These are phyloP conservation scores for Prunella fulvescens DNA, from an alignment of 2,113 vertebrate genomes.

Conservation along the genomic window DNA sequence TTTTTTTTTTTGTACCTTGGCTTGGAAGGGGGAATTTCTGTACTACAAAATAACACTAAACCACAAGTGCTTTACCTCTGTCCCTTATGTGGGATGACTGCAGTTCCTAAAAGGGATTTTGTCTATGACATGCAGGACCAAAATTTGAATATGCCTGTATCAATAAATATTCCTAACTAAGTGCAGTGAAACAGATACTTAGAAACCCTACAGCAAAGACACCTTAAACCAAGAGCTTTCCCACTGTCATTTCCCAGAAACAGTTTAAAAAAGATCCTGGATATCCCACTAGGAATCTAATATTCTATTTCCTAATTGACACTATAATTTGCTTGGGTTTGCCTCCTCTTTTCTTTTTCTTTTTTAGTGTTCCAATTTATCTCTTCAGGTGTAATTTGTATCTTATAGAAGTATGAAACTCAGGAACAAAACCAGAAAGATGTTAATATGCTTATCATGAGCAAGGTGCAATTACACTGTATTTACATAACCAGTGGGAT, in stretches of 20 bases:
- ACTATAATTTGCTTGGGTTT: neutral
- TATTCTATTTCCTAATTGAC: neutral
- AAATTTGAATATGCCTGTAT: neutral
- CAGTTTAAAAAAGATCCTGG: neutral
- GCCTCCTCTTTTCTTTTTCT: neutral
- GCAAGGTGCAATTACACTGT: neutral
- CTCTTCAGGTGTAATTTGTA: neutral
- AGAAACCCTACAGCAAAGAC: neutral
- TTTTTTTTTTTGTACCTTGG: neutral
- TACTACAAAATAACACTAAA: neutral
- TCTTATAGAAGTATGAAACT: neutral
- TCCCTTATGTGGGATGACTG: neutral
- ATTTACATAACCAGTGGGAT: neutral
- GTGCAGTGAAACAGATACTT: neutral
- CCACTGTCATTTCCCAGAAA: neutral
- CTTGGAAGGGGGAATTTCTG: neutral
- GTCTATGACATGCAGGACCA: neutral
- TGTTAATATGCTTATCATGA: neutral
- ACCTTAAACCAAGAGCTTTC: neutral
- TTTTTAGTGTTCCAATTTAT: neutral
- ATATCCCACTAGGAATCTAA: neutral
- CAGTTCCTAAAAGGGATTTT: neutral
- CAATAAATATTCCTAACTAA: neutral
- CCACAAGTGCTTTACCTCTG: neutral
- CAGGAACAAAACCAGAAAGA: neutral